phyloP scores from a whole-genome alignment of 2,113 vertebrate species.

The Miniopterus natalensis region DNA sequence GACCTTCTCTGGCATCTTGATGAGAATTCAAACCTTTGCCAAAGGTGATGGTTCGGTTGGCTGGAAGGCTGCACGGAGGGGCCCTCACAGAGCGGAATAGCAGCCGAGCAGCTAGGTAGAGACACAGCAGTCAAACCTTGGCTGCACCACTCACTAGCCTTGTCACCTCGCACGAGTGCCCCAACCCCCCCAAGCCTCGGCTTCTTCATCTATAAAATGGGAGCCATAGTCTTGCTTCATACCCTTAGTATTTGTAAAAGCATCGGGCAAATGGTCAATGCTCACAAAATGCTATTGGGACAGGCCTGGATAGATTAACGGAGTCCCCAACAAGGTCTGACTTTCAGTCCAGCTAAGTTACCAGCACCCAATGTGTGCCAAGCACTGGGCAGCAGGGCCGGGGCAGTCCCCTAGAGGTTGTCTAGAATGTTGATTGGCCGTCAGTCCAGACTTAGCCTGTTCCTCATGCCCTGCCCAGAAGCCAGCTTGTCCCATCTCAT shows the following conservation, averaged over 20 bases:
- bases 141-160: background rate
- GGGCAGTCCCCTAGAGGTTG: background rate
- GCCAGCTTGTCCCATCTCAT: background rate
- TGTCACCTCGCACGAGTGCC: background rate
- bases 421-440: background rate
- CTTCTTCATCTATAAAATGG: background rate
- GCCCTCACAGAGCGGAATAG: too few relatives aligned
- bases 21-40: background rate
- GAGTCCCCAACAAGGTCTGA: rapidly evolving
- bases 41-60: rapidly evolving
- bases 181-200: rapidly evolving
- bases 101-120: rapidly evolving
- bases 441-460: background rate
- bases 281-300: background rate
- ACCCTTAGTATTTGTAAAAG: background rate
- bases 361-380: background rate
- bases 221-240: background rate
- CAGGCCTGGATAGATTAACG: background rate
- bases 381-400: background rate
- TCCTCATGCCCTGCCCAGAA: background rate
- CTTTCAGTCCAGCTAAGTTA: background rate
- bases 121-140: background rate
- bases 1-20: background rate
- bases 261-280: background rate
- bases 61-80: background rate